A percentile compares a stretch with the other conserved stretches of the same genome.
These are phyloP conservation scores for Nephrocerus scutellatus DNA, from an alignment of 2,888 invertebrate species.

Conservation along the genomic window DNA sequence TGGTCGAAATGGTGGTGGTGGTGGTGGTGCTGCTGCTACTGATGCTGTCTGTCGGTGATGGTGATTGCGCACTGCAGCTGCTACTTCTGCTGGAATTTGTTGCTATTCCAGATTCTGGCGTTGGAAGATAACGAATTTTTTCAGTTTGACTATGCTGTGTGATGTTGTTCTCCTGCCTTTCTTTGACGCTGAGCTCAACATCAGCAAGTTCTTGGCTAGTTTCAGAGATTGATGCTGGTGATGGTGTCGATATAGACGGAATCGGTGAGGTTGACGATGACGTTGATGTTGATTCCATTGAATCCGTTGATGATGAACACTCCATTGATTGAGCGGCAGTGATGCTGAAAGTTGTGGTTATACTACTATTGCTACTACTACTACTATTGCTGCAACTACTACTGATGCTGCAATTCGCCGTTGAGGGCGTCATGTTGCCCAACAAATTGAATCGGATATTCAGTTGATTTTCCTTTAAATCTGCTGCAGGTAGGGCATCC, in stretches of 20 bases:
- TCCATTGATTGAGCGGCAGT: background rate
- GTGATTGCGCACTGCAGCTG: slow-evolving; percentile 33
- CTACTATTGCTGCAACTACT: too few relatives aligned
- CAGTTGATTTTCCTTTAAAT: too few relatives aligned
- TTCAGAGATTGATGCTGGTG: slow-evolving; percentile 21
- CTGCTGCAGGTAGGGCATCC: too few relatives aligned
- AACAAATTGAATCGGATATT: too few relatives aligned
- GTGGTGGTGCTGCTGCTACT: slow-evolving; percentile 31
- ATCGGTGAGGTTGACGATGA: slow-evolving; percentile 19
- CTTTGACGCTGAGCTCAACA: too few relatives aligned
- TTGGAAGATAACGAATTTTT: slow-evolving; percentile 33
- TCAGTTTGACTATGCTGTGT: too few relatives aligned
- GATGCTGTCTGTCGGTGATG: slow-evolving; percentile 34
- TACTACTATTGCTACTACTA: slow-evolving; percentile 37
- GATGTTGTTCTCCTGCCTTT: too few relatives aligned
- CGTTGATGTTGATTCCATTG: slow-evolving; percentile 12
- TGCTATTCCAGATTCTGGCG: slow-evolving; percentile 40
- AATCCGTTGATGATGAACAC: slow-evolving; percentile 9
- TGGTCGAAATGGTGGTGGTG: slow-evolving; percentile 32
- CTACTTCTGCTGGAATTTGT: slow-evolving; percentile 39
- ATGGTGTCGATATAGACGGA: slow-evolving; percentile 23
- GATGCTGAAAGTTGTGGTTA: slow-evolving; percentile 26
- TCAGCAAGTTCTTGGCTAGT: slow-evolving; percentile 11
- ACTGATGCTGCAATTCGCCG: too few relatives aligned
- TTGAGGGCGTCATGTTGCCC: too few relatives aligned